A percentile compares a stretch with the other conserved stretches of the same genome.
phyloP scores from a whole-genome alignment of 1,140 invertebrate species.

The Venturia canescens region DNA sequence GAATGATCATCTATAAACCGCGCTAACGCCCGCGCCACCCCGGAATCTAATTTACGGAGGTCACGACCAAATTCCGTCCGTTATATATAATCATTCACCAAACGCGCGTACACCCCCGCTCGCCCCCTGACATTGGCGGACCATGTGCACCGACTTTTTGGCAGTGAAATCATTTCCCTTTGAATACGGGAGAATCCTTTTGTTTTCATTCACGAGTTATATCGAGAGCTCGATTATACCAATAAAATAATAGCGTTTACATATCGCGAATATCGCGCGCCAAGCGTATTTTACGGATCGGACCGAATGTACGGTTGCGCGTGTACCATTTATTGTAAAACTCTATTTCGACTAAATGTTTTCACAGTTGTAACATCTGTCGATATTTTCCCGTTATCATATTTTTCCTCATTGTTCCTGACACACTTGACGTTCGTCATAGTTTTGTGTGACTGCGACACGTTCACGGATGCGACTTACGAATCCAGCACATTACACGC shows the following conservation, averaged over 20 bases:
- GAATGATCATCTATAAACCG: constrained; percentile 53
- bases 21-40: constrained; percentile 45
- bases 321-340: too few relatives aligned
- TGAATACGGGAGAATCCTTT: neutral
- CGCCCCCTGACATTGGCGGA: neutral
- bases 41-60: constrained; percentile 52
- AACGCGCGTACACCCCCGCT: neutral
- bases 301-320: too few relatives aligned
- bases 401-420: too few relatives aligned
- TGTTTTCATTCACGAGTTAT: constrained; percentile 21
- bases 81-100: constrained; percentile 18
- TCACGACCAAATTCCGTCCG: constrained; percentile 46
- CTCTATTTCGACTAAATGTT: neutral
- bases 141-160: constrained; percentile 24
- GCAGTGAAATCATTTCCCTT: constrained; percentile 21
- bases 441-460: neutral
- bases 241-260: neutral
- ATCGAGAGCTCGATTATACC: neutral
- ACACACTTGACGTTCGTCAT: neutral
- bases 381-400: neutral
- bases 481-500: neutral
- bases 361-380: neutral
- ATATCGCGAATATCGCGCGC: neutral
- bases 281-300: too few relatives aligned
- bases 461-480: neutral